These are phyloP conservation scores for Julus scanicus DNA, from an alignment of 2,888 invertebrate genomes.

Conservation along the genomic window DNA sequence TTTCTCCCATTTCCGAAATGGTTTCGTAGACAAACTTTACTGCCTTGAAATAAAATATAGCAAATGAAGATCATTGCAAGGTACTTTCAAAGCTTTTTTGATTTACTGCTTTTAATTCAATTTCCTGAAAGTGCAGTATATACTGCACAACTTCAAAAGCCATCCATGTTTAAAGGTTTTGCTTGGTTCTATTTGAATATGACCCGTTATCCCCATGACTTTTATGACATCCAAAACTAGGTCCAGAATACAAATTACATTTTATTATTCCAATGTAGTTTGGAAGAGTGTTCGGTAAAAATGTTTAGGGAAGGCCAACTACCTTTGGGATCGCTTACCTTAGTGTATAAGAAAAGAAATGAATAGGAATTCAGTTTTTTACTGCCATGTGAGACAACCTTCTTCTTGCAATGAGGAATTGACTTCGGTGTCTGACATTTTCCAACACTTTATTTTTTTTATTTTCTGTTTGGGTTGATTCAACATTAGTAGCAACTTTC, in stretches of 20 bases:
- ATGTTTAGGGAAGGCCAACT: background rate
- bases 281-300: background rate
- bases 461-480: background rate
- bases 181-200: too few species aligned
- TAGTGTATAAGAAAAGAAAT: background rate
- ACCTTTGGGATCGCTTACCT: background rate
- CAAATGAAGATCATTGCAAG: too few species aligned
- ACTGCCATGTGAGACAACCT: background rate
- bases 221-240: background rate
- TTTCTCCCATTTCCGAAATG: too few species aligned
- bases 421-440: background rate
- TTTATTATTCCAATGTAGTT: background rate
- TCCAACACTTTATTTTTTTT: constrained; percentile 1
- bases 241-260: background rate
- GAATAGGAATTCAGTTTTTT: background rate
- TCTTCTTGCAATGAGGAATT: background rate
- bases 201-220: background rate
- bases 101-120: too few species aligned
- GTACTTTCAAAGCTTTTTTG: too few species aligned
- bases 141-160: too few species aligned
- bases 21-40: too few species aligned
- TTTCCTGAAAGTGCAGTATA: too few species aligned
- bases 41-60: too few species aligned
- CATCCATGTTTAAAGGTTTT: too few species aligned
- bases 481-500: background rate